A percentile compares a stretch with the other conserved stretches of the same genome.
These are phyloP conservation scores for Dolichallabes microphthalmus DNA, from an alignment of 2,113 vertebrate species.

Conservation along the genomic window DNA sequence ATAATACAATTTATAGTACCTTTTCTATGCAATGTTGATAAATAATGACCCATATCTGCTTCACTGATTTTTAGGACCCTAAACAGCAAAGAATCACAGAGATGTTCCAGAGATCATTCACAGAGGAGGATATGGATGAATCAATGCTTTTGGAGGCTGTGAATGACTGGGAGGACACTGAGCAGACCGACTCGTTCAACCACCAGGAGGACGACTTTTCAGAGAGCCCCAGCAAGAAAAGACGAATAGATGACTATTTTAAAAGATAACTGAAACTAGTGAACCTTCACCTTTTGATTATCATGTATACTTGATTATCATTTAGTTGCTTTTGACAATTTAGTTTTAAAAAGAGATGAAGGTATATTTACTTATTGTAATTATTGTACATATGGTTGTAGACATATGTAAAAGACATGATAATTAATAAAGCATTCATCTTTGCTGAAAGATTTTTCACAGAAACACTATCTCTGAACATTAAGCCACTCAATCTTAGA, in stretches of 20 bases:
- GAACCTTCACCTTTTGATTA: neutral
- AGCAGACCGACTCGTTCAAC: constrained; percentile 47
- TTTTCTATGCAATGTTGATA: neutral
- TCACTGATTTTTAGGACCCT: constrained; percentile 63
- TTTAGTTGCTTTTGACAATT: neutral
- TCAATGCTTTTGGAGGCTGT: constrained; percentile 69
- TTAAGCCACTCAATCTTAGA: neutral
- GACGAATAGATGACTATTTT: constrained; percentile 62
- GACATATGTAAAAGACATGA: neutral
- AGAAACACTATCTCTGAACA: neutral
- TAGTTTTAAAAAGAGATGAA: neutral
- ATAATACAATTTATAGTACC: neutral
- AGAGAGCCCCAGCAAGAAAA: constrained; percentile 66
- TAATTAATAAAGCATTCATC: constrained; percentile 15
- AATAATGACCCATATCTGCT: neutral
- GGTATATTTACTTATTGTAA: neutral
- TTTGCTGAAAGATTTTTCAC: constrained; percentile 1
- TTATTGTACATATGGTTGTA: constrained; percentile 11
- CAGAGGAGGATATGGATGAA: constrained; percentile 70
- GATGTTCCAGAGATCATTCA: constrained; percentile 85
- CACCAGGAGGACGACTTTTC: constrained; percentile 2
- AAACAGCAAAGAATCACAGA: constrained; percentile 80
- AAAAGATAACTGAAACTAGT: constrained; percentile 34
- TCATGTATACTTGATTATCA: neutral
- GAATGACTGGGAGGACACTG: constrained; percentile 68